phyloP scores from a whole-genome alignment of 2,888 invertebrate species.

The Pachydiplax longipennis region DNA sequence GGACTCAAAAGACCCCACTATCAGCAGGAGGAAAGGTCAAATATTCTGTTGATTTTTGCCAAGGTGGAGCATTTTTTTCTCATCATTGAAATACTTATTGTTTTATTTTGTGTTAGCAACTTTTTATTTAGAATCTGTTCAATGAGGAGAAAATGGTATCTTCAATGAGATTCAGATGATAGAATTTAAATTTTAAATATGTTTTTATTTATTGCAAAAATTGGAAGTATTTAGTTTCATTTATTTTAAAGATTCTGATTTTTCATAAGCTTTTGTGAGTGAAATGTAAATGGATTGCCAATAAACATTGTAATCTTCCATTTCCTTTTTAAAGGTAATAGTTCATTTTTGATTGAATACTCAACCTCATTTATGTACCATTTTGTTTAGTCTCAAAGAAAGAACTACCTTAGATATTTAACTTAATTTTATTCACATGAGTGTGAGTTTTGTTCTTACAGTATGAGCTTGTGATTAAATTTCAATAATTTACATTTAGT shows the following conservation, averaged over 20 bases:
- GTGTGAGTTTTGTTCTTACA: too few relatives aligned
- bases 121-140: neutral
- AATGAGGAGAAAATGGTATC: neutral
- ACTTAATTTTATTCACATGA: neutral
- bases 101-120: neutral
- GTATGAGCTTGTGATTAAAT: too few relatives aligned
- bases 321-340: neutral
- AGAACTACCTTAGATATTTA: neutral
- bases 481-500: too few relatives aligned
- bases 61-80: neutral
- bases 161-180: neutral
- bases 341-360: neutral
- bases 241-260: constrained; percentile 15
- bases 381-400: neutral
- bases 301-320: constrained; percentile 15
- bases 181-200: neutral
- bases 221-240: constrained; percentile 21
- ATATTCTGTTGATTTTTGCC: neutral
- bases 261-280: constrained; percentile 2
- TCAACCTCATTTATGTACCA: neutral
- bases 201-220: constrained; percentile 27
- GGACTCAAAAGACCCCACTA: neutral
- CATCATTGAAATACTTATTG: neutral
- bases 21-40: neutral
- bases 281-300: constrained; percentile 25